These are phyloP conservation scores for Hyles euphorbiae DNA, from an alignment of 1,140 invertebrate species.

Conservation along the genomic window DNA sequence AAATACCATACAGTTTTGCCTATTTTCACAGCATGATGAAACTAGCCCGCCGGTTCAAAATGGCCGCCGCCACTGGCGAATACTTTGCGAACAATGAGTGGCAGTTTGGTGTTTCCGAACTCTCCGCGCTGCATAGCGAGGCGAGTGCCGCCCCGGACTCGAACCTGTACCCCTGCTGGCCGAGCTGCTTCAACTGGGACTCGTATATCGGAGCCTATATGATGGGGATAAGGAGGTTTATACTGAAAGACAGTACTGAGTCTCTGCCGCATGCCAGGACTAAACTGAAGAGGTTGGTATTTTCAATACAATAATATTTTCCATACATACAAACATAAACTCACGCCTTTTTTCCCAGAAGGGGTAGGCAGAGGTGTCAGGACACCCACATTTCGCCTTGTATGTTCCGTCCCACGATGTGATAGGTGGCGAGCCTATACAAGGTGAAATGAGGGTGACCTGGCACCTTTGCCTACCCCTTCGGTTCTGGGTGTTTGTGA, in stretches of 20 bases:
- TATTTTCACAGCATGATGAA: constrained; percentile 84
- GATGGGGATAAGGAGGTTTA: constrained; percentile 85
- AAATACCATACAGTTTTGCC: background rate
- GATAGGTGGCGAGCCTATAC: too few species aligned
- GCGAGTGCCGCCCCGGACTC: constrained; percentile 78
- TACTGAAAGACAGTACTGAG: constrained; percentile 85
- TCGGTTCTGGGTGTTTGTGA: too few species aligned
- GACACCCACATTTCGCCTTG: background rate
- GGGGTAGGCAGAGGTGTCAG: too few species aligned
- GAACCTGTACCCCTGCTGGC: constrained; percentile 73
- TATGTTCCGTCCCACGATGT: too few species aligned
- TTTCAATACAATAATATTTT: background rate
- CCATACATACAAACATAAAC: too few species aligned
- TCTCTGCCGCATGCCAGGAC: constrained; percentile 79
- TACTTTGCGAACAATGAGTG: constrained; percentile 94
- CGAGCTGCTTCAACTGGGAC: constrained; percentile 49
- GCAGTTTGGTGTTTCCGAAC: constrained; percentile 87
- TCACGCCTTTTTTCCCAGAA: too few species aligned
- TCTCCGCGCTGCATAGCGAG: constrained; percentile 79
- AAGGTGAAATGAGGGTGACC: too few species aligned
- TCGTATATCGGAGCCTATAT: constrained; percentile 80
- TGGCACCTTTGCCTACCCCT: too few species aligned
- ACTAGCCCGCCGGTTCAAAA: constrained; percentile 86
- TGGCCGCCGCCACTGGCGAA: constrained; percentile 85
- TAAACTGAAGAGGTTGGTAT: constrained; percentile 79